These are phyloP conservation scores for Diplazon laetatorius DNA, from an alignment of 2,888 invertebrate species.

Conservation along the genomic window DNA sequence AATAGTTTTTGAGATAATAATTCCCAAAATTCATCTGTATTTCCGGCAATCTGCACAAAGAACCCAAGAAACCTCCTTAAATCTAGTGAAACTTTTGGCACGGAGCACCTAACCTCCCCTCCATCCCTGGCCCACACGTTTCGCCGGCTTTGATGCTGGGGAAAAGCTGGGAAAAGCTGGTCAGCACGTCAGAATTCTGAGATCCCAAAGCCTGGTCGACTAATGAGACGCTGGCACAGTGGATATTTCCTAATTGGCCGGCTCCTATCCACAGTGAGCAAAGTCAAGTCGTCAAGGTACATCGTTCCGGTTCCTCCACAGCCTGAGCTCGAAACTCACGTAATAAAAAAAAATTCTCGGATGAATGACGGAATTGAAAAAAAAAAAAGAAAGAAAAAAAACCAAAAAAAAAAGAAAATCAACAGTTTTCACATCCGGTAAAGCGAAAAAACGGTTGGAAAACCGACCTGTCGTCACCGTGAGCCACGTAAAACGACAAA, in stretches of 20 bases:
- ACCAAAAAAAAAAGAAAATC: not conserved
- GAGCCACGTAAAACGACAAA: too few species aligned
- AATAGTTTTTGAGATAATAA: too few species aligned
- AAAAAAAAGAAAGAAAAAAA: not conserved
- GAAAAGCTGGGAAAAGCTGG: too few species aligned
- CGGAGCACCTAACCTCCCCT: too few species aligned
- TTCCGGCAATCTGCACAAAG: too few species aligned
- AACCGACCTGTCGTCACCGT: not conserved
- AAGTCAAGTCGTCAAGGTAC: not conserved
- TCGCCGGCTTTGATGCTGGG: not conserved
- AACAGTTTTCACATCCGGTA: constrained; percentile 25
- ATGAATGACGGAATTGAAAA: not conserved
- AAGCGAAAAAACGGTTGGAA: constrained; percentile 13
- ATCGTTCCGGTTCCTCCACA: not conserved
- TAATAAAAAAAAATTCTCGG: constrained; percentile 1
- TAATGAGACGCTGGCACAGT: constrained; percentile 31
- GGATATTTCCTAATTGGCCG: constrained; percentile 36
- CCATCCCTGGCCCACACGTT: not conserved
- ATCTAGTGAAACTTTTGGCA: too few species aligned
- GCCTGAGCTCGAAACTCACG: not conserved
- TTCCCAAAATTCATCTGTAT: too few species aligned
- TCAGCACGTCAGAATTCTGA: not conserved
- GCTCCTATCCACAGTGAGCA: constrained; percentile 20
- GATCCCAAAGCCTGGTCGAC: constrained; percentile 31
- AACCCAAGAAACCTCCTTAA: too few species aligned